phyloP scores from a whole-genome alignment of 2,113 vertebrate species.

The Dryoscopus gambensis region DNA sequence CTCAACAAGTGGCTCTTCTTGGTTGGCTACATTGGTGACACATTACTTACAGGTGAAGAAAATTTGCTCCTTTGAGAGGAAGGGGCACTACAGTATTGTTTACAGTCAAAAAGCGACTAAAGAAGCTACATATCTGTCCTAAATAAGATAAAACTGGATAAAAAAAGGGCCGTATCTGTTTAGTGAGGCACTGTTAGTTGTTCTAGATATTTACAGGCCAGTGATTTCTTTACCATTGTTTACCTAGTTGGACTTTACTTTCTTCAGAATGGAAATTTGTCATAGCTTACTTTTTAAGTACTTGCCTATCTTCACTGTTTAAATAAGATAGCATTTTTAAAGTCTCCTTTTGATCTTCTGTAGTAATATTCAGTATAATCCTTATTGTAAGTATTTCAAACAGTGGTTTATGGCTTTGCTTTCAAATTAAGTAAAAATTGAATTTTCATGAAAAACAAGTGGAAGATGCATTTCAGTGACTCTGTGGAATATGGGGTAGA shows the following conservation, averaged over 20 bases:
- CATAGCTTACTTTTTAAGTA: not conserved
- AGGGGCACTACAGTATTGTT: not conserved
- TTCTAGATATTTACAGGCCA: not conserved
- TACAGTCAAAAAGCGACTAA: not conserved
- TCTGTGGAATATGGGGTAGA: not conserved
- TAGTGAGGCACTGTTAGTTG: not conserved
- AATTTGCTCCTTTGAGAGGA: not conserved
- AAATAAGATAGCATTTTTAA: not conserved
- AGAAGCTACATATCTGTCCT: not conserved
- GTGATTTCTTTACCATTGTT: not conserved
- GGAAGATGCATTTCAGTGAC: not conserved
- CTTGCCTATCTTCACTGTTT: not conserved
- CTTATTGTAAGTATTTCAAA: not conserved
- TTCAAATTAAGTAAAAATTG: not conserved
- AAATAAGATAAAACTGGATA: not conserved
- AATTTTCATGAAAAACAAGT: not conserved
- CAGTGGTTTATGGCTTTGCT: not conserved
- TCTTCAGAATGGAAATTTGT: not conserved
- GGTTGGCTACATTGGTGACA: rapidly evolving
- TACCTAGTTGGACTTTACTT: not conserved
- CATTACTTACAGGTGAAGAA: not conserved
- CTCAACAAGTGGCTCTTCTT: not conserved
- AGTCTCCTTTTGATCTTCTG: not conserved
- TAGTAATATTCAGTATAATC: not conserved
- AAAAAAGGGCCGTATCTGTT: not conserved